Conservation (phyloP, 2,888 invertebrate genomes). For the Erynnis tages region DNA sequence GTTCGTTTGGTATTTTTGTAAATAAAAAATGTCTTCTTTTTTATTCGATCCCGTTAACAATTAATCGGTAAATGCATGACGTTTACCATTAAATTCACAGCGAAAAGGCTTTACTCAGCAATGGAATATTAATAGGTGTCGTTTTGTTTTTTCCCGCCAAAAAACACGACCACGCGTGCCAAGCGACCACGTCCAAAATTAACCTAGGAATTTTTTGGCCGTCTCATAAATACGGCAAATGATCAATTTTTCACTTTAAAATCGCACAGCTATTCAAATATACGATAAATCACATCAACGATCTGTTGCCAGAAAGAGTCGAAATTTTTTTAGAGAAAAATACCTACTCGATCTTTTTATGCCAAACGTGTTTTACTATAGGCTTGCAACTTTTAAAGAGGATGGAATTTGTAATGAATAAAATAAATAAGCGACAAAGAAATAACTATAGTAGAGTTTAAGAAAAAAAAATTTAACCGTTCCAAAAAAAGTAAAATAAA, state of each 20-base stretch:
- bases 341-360: background rate
- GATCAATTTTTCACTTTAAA: conserved; percentile 15
- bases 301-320: conserved; percentile 3
- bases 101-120: conserved; percentile 1
- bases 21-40: background rate
- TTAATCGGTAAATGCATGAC: background rate
- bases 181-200: conserved; percentile 13
- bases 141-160: conserved; percentile 13
- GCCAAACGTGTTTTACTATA: too few species aligned
- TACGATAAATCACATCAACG: conserved; percentile 10
- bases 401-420: too few species aligned
- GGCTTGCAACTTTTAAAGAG: too few species aligned
- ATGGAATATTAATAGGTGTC: conserved; percentile 19
- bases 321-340: background rate
- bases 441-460: too few species aligned
- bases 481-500: too few species aligned
- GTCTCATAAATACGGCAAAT: conserved; percentile 17
- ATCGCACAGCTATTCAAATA: conserved; percentile 13
- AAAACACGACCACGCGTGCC: conserved; percentile 9
- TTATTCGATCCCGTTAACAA: background rate
- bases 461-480: too few species aligned
- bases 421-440: too few species aligned
- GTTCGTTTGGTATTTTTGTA: too few species aligned
- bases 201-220: conserved; percentile 11
- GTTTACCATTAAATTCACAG: background rate